phyloP scores from a whole-genome alignment of 2,797 vertebrate species.

The Siniperca obscura region DNA sequence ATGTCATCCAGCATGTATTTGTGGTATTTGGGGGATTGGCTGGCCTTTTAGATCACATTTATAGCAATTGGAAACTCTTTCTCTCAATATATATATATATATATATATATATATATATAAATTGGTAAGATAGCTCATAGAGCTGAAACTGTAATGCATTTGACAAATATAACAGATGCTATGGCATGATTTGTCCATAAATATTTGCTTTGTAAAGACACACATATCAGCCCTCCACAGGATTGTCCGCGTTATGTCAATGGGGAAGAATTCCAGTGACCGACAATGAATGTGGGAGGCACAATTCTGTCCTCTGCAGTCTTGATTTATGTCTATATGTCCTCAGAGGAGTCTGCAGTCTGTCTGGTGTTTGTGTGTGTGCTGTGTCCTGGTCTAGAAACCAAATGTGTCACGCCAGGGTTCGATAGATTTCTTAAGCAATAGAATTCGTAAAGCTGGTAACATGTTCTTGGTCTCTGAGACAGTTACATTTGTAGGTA shows the following conservation, averaged over 20 bases:
- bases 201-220: slow-evolving; percentile 14
- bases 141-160: slow-evolving; percentile 1
- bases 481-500: neutral
- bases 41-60: slow-evolving; percentile 1
- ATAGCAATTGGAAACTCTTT: neutral
- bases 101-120: too few relatives aligned
- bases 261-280: slow-evolving; percentile 19
- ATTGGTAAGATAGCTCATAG: neutral
- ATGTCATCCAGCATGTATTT: neutral
- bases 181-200: neutral
- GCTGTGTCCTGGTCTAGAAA: slow-evolving; percentile 5
- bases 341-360: slow-evolving; percentile 46
- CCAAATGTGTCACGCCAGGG: neutral
- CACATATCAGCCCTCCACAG: neutral
- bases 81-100: too few relatives aligned
- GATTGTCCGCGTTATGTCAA: neutral
- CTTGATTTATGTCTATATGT: slow-evolving; percentile 42
- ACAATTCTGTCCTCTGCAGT: slow-evolving; percentile 19
- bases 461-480: neutral
- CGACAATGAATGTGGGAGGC: slow-evolving; percentile 19
- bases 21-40: neutral
- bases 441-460: neutral
- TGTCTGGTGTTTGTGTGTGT: slow-evolving; percentile 18
- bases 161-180: slow-evolving; percentile 1
- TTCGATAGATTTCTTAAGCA: neutral